These are phyloP conservation scores for Paragorgia papillata DNA, from an alignment of 92 coral and sea anemone genomes.

Conservation along the genomic window DNA sequence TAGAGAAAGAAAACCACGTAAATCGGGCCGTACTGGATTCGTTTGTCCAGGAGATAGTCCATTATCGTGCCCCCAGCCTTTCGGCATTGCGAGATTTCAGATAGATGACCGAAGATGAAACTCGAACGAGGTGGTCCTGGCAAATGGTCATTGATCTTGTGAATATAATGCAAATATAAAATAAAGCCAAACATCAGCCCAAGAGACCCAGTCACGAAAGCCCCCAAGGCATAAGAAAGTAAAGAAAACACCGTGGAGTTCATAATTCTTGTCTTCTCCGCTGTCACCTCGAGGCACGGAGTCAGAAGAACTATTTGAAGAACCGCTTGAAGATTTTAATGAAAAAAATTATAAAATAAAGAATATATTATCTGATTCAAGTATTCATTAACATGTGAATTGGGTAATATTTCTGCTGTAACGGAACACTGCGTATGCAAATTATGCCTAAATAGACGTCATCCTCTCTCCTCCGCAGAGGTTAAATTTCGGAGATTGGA, in stretches of 20 bases:
- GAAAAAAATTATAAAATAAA: no score
- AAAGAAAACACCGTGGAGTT: neutral
- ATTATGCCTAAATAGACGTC: no score
- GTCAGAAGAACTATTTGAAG: no score
- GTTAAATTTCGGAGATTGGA: no score
- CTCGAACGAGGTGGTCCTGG: slow-evolving; percentile 75
- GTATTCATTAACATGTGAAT: no score
- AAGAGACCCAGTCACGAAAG: neutral
- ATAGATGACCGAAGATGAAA: slow-evolving; percentile 65
- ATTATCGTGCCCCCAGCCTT: slow-evolving; percentile 20
- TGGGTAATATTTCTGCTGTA: no score
- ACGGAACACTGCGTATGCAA: no score
- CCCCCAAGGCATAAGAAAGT: neutral
- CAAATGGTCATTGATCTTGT: slow-evolving; percentile 58
- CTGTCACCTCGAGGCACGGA: neutral
- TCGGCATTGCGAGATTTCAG: slow-evolving; percentile 41
- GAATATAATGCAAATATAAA: slow-evolving; percentile 44
- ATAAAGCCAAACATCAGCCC: neutral
- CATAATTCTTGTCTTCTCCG: neutral
- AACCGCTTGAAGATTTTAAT: no score
- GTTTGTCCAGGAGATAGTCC: slow-evolving; percentile 42
- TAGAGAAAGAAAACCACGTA: slow-evolving; percentile 50
- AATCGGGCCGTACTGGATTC: slow-evolving; percentile 64
- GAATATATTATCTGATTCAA: no score
- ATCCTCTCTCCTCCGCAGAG: no score